phyloP scores from a whole-genome alignment of 2,113 vertebrate genomes.

The Microtus ochrogaster region DNA sequence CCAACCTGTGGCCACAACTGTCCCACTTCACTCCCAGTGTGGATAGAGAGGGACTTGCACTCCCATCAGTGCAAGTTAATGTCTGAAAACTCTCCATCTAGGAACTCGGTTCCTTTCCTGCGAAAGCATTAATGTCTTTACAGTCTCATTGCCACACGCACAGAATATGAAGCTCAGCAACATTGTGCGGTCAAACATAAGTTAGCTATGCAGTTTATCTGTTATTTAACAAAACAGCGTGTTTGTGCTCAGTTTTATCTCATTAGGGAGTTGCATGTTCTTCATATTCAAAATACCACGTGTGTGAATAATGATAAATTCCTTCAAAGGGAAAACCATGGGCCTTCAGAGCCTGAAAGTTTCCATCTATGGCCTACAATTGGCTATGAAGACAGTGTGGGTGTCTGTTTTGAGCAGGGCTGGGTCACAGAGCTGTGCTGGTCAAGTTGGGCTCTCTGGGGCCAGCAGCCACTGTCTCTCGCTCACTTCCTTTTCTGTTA shows the following conservation, averaged over 20 bases:
- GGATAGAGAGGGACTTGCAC: fast-evolving
- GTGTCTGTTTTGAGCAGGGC: not conserved
- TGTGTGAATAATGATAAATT: not conserved
- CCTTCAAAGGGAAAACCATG: not conserved
- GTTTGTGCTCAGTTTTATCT: not conserved
- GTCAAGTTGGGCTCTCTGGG: not conserved
- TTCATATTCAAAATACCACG: not conserved
- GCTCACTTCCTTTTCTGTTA: conserved; percentile 57
- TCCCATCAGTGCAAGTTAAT: not conserved
- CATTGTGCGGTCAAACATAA: fast-evolving
- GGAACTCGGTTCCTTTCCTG: not conserved
- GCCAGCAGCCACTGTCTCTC: not conserved
- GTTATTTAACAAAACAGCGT: not conserved
- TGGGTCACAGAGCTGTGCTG: not conserved
- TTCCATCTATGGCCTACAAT: not conserved
- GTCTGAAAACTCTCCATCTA: not conserved
- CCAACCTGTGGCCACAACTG: fast-evolving
- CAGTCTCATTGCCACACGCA: not conserved
- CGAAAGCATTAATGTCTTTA: too few species aligned
- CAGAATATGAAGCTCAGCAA: not conserved
- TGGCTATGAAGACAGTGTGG: not conserved
- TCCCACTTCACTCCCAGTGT: fast-evolving
- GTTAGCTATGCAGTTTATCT: not conserved
- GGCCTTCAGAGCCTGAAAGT: not conserved
- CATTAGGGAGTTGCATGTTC: not conserved